A percentile compares a stretch with the other conserved stretches of the same genome.
Evolutionary conservation across 2,113 vertebrate genomes (phyloP).

Genomic region (Sakesphorus luctuosus): DNA sequence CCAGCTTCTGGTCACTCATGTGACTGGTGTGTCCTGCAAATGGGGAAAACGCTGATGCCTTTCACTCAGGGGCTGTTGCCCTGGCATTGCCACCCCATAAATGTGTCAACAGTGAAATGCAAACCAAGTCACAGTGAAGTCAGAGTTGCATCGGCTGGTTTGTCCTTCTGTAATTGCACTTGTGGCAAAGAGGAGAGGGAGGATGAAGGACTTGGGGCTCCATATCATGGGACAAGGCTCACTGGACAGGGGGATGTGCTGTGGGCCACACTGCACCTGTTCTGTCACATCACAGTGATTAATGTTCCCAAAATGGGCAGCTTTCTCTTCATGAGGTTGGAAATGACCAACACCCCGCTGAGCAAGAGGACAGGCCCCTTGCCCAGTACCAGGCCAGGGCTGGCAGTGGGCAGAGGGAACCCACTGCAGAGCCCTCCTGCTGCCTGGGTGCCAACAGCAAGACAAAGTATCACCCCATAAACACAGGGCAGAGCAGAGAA

Average conservation of each 20-base stretch:
- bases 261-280: rapidly evolving
- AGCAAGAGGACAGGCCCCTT: too few species aligned
- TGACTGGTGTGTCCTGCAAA: background rate
- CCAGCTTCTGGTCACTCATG: background rate
- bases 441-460: background rate
- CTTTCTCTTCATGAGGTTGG: rapidly evolving
- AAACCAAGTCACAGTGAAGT: background rate
- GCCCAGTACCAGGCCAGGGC: rapidly evolving
- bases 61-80: background rate
- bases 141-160: background rate
- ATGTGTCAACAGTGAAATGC: background rate
- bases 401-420: background rate
- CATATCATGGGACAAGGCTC: rapidly evolving
- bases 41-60: background rate
- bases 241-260: rapidly evolving
- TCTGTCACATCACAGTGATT: rapidly evolving
- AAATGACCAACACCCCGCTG: background rate
- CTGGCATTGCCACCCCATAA: conserved; percentile 11
- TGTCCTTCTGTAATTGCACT: background rate
- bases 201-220: background rate
- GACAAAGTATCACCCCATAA: background rate
- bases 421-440: background rate
- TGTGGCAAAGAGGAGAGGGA: rapidly evolving
- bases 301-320: rapidly evolving
- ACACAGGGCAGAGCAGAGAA: background rate